Percentiles rank a stretch among this genome's conserved stretches.
These are phyloP conservation scores for Phyllotreta striolata DNA, from an alignment of 2,888 invertebrate species.

Conservation along the genomic window DNA sequence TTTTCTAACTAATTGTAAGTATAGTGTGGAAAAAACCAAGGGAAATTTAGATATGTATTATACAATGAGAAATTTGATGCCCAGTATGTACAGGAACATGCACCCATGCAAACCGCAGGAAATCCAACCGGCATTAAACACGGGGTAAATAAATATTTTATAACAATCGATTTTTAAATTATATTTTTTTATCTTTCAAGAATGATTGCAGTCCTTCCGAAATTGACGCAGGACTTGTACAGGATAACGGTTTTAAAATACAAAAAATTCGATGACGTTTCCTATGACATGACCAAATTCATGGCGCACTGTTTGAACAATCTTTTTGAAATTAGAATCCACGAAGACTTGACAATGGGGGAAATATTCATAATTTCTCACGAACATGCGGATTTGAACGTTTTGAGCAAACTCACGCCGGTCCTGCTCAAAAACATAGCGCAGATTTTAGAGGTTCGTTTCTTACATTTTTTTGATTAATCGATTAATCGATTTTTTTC, in stretches of 20 bases:
- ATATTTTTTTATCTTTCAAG: conserved; percentile 5
- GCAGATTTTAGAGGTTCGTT: conserved; percentile 35
- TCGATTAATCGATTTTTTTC: conserved; percentile 7
- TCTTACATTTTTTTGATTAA: background rate
- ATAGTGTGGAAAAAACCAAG: conserved; percentile 29
- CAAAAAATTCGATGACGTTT: conserved; percentile 2
- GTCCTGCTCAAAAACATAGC: conserved; percentile 34
- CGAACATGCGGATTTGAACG: conserved; percentile 22
- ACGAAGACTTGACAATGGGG: conserved; percentile 34
- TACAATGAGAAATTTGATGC: conserved; percentile 27
- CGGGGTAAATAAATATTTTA: background rate
- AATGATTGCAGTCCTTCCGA: conserved; percentile 33
- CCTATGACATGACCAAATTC: conserved; percentile 6
- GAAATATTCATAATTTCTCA: conserved; percentile 33
- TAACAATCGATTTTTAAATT: too few relatives aligned
- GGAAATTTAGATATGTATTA: conserved; percentile 36
- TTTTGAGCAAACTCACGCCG: conserved; percentile 31
- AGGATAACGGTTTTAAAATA: conserved; percentile 20
- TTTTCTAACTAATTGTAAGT: conserved; percentile 29
- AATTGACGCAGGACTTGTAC: conserved; percentile 28
- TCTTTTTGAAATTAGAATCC: conserved; percentile 34
- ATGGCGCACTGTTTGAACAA: conserved; percentile 24
- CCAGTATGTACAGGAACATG: conserved; percentile 18
- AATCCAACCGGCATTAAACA: background rate
- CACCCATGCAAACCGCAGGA: conserved; percentile 6